phyloP scores from a whole-genome alignment of 2,113 vertebrate genomes.

The Peromyscus maniculatus region DNA sequence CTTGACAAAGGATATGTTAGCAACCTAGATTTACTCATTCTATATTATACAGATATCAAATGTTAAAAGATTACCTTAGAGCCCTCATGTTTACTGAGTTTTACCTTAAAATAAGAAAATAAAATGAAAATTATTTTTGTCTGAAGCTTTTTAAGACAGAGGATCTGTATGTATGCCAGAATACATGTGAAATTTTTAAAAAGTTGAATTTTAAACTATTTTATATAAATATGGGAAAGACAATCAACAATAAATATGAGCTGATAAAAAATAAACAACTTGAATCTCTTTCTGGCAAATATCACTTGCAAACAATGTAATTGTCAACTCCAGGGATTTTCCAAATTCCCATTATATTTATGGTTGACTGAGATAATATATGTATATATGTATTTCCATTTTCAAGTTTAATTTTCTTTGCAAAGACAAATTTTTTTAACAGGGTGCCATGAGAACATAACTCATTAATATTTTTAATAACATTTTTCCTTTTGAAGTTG shows the following conservation, averaged over 20 bases:
- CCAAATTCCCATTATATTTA: not conserved
- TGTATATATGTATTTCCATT: not conserved
- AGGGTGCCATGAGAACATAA: not conserved
- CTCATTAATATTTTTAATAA: not conserved
- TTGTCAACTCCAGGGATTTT: not conserved
- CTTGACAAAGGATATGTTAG: not conserved
- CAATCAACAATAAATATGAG: not conserved
- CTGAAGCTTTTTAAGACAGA: not conserved
- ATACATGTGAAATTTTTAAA: not conserved
- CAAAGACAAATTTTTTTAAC: not conserved
- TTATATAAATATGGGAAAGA: conserved; percentile 20
- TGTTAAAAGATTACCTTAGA: not conserved
- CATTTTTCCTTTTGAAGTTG: not conserved
- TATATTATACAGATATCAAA: not conserved
- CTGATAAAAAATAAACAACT: not conserved
- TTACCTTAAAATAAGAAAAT: not conserved
- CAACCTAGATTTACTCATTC: not conserved
- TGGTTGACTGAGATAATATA: not conserved
- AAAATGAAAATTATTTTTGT: not conserved
- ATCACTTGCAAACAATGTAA: not conserved
- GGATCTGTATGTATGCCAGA: rapidly evolving
- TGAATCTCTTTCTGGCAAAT: not conserved
- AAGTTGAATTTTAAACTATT: not conserved
- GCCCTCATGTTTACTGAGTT: not conserved
- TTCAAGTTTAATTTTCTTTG: conserved; percentile 45